A percentile compares a stretch with the other conserved stretches of the same genome.
These are phyloP conservation scores for Paracyprichromis sp. DNA, from an alignment of 2,113 vertebrate genomes.

Conservation along the genomic window DNA sequence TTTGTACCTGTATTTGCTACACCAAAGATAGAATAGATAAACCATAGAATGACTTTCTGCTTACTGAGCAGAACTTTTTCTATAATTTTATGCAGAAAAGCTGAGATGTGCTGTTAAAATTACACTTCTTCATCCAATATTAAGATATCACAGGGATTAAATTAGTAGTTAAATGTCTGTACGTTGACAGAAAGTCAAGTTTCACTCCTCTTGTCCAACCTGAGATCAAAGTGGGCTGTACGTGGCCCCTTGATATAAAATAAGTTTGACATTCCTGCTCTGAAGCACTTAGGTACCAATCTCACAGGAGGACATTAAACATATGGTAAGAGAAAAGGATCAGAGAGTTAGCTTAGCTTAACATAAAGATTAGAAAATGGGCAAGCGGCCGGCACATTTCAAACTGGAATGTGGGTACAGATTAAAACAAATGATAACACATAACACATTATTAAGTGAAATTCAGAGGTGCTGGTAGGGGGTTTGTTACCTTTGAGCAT, in stretches of 20 bases:
- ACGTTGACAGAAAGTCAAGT: neutral
- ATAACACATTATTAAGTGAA: neutral
- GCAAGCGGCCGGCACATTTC: fast-evolving
- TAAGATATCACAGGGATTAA: neutral
- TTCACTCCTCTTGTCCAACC: neutral
- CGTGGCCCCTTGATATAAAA: neutral
- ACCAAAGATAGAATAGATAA: neutral
- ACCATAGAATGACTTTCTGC: neutral
- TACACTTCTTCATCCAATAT: neutral
- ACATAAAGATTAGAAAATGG: neutral
- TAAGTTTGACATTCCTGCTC: neutral
- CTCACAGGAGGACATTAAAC: neutral
- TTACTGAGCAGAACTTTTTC: neutral
- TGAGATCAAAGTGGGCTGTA: neutral
- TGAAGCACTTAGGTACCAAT: neutral
- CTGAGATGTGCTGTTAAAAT: neutral
- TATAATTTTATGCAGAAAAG: neutral
- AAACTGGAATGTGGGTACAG: neutral
- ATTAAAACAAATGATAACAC: neutral
- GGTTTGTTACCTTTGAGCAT: neutral
- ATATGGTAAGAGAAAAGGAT: neutral
- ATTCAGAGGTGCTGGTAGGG: neutral
- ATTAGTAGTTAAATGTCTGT: neutral
- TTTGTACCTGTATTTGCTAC: neutral
- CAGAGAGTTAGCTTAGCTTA: neutral